Conservation (phyloP, 1,140 invertebrate genomes). For the Gryon sp. region DNA sequence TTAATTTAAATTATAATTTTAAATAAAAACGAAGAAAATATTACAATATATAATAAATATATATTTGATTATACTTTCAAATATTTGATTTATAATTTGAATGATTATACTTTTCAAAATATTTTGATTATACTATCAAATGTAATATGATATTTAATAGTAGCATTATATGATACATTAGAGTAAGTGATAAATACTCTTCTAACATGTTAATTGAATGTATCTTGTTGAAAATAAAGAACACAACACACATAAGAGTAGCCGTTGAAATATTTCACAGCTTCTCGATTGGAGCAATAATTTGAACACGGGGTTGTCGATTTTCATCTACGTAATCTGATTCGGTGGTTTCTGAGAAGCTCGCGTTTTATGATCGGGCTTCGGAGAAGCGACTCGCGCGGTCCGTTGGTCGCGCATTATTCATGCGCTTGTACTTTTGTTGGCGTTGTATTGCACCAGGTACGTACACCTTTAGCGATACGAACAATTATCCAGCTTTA, state of each 20-base stretch:
- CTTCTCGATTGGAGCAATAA: constrained; percentile 36
- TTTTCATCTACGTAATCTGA: constrained; percentile 51
- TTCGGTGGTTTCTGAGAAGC: constrained; percentile 45
- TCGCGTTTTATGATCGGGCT: constrained; percentile 58
- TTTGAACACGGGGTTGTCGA: constrained; percentile 44
- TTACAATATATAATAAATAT: too few relatives aligned
- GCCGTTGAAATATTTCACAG: not conserved
- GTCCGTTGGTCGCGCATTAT: constrained; percentile 70
- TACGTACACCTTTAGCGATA: constrained; percentile 48
- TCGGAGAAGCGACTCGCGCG: constrained; percentile 70
- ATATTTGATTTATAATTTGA: too few relatives aligned
- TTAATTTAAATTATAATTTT: too few relatives aligned
- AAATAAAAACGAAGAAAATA: too few relatives aligned
- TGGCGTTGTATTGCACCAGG: constrained; percentile 29
- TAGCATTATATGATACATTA: too few relatives aligned
- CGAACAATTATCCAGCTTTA: constrained; percentile 59
- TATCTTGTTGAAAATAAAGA: too few relatives aligned
- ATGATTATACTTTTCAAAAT: too few relatives aligned
- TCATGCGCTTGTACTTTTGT: constrained; percentile 65
- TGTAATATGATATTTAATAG: too few relatives aligned
- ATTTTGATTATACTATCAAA: too few relatives aligned
- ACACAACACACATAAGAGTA: not conserved
- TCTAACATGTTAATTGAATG: too few relatives aligned
- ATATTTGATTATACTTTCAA: too few relatives aligned
- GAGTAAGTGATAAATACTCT: too few relatives aligned